Percentiles rank a stretch among this genome's conserved stretches.
phyloP scores from a whole-genome alignment of 2,888 invertebrate genomes.

The Xylota sylvarum region DNA sequence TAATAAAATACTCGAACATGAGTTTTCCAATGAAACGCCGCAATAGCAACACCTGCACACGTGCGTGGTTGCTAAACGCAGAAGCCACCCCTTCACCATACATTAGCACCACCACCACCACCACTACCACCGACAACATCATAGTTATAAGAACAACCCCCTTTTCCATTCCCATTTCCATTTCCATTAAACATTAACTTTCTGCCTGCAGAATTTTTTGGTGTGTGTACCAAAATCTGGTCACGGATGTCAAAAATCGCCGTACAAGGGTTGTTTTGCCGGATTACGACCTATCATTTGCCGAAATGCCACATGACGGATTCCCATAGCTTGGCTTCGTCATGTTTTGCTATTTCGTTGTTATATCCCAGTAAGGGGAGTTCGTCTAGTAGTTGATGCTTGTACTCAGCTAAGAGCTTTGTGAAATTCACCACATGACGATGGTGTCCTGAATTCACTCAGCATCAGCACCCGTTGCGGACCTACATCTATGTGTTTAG shows the following conservation, averaged over 20 bases:
- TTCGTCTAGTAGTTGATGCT: slow-evolving; percentile 58
- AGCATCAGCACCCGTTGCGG: slow-evolving; percentile 69
- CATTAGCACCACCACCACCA: slow-evolving; percentile 25
- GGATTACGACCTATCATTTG: slow-evolving; percentile 59
- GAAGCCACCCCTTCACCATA: slow-evolving; percentile 45
- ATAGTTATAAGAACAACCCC: slow-evolving; percentile 10
- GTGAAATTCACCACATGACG: slow-evolving; percentile 72
- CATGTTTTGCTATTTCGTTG: slow-evolving; percentile 69
- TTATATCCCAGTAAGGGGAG: slow-evolving; percentile 32
- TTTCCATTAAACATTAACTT: slow-evolving; percentile 69
- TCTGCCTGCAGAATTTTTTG: slow-evolving; percentile 66
- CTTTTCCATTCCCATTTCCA: slow-evolving; percentile 18
- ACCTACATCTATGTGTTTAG: slow-evolving; percentile 76
- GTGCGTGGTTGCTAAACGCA: slow-evolving; percentile 45
- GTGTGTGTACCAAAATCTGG: slow-evolving; percentile 76
- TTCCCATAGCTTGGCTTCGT: slow-evolving; percentile 59
- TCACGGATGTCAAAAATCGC: slow-evolving; percentile 74
- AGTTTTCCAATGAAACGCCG: slow-evolving; percentile 28
- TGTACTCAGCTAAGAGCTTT: slow-evolving; percentile 72
- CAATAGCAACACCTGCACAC: slow-evolving; percentile 65
- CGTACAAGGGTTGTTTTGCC: slow-evolving; percentile 49
- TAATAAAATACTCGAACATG: slow-evolving; percentile 61
- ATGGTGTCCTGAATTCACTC: slow-evolving; percentile 57
- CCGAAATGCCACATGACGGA: slow-evolving; percentile 62
- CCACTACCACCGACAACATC: slow-evolving; percentile 10